Evolutionary conservation across 2,888 invertebrate species (phyloP).

Genomic region (Drosophila hamatofila): DNA sequence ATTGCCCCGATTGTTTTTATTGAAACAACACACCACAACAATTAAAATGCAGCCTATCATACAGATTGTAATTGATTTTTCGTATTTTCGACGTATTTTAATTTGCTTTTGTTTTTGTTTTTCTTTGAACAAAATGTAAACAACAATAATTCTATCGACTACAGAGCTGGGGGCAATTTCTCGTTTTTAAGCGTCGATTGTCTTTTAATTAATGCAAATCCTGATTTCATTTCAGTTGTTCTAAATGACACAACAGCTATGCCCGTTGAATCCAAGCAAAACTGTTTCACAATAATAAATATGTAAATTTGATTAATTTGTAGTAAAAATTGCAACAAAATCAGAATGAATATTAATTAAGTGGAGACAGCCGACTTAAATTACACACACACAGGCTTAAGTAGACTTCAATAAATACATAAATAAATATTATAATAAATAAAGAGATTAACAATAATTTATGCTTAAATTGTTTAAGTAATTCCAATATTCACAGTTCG

Average conservation of each 20-base stretch:
- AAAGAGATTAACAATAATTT: constrained; percentile 64
- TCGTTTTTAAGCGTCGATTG: constrained; percentile 36
- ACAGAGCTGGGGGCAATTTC: constrained; percentile 34
- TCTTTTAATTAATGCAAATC: constrained; percentile 64
- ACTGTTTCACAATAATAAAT: constrained; percentile 17
- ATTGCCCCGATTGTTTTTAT: constrained; percentile 6
- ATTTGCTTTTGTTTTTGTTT: constrained; percentile 31
- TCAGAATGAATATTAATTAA: constrained; percentile 72
- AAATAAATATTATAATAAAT: constrained; percentile 52
- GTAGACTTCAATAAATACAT: constrained; percentile 31
- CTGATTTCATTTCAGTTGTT: constrained; percentile 69
- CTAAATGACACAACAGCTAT: constrained; percentile 3
- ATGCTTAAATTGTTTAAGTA: constrained; percentile 42
- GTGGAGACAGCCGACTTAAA: constrained; percentile 14
- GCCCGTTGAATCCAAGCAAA: neutral
- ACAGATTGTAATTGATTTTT: constrained; percentile 6
- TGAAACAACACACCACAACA: constrained; percentile 1
- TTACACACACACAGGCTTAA: constrained; percentile 29
- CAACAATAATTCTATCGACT: constrained; percentile 69
- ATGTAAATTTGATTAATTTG: constrained; percentile 24
- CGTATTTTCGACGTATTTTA: constrained; percentile 1
- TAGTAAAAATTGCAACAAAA: constrained; percentile 57
- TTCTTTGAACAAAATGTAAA: constrained; percentile 37
- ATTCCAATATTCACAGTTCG: constrained; percentile 70
- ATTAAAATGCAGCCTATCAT: constrained; percentile 5